These are phyloP conservation scores for Nicator chloris DNA, from an alignment of 2,113 vertebrate species.

Conservation along the genomic window DNA sequence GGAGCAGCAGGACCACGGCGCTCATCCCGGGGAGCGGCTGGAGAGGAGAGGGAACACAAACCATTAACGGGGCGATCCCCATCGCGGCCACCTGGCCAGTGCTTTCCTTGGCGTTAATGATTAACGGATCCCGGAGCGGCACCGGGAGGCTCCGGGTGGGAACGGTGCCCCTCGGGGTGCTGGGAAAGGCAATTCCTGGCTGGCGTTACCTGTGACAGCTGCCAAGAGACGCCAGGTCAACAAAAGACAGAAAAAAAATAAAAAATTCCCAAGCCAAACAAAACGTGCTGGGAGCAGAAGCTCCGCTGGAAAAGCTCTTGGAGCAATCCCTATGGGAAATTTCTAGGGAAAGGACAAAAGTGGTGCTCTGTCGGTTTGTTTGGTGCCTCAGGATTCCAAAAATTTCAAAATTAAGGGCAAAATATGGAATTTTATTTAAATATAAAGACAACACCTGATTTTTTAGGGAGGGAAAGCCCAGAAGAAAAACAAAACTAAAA, in stretches of 20 bases:
- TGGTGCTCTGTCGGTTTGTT: not conserved
- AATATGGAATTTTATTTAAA: not conserved
- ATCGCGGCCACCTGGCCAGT: not conserved
- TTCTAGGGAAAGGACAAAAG: not conserved
- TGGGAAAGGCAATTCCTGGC: not conserved
- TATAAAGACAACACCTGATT: fast-evolving
- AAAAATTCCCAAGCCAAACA: not conserved
- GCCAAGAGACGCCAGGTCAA: not conserved
- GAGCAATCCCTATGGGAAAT: not conserved
- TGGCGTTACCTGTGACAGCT: not conserved
- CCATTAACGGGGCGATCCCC: not conserved
- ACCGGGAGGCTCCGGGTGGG: not conserved
- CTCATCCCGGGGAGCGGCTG: slow-evolving; percentile 12
- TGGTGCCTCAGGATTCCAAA: not conserved
- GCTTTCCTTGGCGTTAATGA: not conserved
- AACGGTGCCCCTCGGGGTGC: not conserved
- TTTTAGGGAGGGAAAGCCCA: not conserved
- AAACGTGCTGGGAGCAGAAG: not conserved
- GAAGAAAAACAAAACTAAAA: not conserved
- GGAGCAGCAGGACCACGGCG: not conserved
- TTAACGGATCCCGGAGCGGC: not conserved
- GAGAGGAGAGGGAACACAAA: not conserved
- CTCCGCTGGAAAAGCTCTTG: not conserved
- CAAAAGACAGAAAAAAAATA: not conserved
- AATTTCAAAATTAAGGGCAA: not conserved